A percentile compares a stretch with the other conserved stretches of the same genome.
phyloP scores from a whole-genome alignment of 2,113 vertebrate species.

The Scolopax mira region DNA sequence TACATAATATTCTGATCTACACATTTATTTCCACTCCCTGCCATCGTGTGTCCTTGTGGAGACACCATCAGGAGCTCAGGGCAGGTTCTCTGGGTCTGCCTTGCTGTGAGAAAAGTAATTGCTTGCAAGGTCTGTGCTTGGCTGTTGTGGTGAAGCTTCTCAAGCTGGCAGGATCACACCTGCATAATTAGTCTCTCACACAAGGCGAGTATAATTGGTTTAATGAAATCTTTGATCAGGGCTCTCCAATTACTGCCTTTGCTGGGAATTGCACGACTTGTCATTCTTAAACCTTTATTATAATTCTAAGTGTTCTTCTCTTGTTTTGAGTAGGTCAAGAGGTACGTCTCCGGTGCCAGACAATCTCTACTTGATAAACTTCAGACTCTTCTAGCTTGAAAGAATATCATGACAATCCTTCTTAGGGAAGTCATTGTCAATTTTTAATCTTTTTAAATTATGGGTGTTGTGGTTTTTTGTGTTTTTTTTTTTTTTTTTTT shows the following conservation, averaged over 20 bases:
- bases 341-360: background rate
- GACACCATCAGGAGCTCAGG: background rate
- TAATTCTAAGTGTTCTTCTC: background rate
- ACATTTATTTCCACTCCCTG: background rate
- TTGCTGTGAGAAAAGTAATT: background rate
- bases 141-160: background rate
- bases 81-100: background rate
- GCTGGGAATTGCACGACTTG: background rate
- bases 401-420: background rate
- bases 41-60: background rate
- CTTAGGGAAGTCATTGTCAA: background rate
- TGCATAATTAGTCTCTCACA: background rate
- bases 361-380: background rate
- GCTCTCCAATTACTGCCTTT: background rate
- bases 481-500: too few species aligned
- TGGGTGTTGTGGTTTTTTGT: rapidly evolving
- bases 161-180: background rate
- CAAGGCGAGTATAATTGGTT: background rate
- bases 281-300: background rate
- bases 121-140: background rate
- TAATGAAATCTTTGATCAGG: background rate
- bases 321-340: background rate
- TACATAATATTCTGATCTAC: background rate
- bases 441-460: background rate
- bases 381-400: background rate